phyloP scores from a whole-genome alignment of 2,797 vertebrate species.

The Sebastes cheni region DNA sequence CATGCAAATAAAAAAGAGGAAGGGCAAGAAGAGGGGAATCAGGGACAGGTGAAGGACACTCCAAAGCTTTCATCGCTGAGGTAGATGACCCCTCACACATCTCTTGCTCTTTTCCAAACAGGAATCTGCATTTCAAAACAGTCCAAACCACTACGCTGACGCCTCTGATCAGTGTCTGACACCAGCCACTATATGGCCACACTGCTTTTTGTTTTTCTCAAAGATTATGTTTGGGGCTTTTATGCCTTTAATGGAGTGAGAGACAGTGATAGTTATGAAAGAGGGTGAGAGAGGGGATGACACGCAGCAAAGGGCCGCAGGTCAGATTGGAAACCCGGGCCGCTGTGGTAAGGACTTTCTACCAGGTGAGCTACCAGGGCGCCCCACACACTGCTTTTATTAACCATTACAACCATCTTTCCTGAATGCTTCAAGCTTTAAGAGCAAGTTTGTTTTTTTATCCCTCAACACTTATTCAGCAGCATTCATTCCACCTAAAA shows the following conservation, averaged over 20 bases:
- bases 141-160: background rate
- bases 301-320: background rate
- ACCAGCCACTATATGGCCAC: background rate
- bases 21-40: background rate
- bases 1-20: background rate
- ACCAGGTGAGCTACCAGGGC: too few relatives aligned
- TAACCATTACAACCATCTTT: too few relatives aligned
- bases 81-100: background rate
- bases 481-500: background rate
- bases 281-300: background rate
- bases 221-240: too few relatives aligned
- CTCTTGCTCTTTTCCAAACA: background rate
- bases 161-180: background rate
- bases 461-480: background rate
- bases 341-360: background rate
- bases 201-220: background rate
- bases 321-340: background rate
- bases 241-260: too few relatives aligned
- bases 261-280: too few relatives aligned
- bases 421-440: background rate
- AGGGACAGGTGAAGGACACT: constrained; percentile 37
- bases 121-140: constrained; percentile 1
- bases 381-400: background rate
- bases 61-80: constrained; percentile 3
- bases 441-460: background rate